These are phyloP conservation scores for Agrypnia vestita DNA, from an alignment of 1,140 invertebrate genomes.

Conservation along the genomic window DNA sequence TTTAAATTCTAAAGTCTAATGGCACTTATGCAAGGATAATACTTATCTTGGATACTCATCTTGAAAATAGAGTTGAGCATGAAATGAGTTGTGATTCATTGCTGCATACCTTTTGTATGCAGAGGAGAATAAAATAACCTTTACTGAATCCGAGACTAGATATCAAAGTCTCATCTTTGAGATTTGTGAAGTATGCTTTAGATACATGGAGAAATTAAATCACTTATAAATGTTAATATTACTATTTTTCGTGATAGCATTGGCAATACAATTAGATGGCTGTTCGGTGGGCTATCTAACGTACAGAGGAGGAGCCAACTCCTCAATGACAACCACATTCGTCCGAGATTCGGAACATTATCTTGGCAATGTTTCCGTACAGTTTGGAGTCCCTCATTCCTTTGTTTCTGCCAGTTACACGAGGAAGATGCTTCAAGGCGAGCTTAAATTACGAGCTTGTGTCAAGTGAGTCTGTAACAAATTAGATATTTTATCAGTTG, in stretches of 20 bases:
- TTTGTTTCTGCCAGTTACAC: conserved; percentile 84
- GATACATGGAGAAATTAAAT: neutral
- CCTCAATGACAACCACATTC: conserved; percentile 85
- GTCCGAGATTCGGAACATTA: conserved; percentile 82
- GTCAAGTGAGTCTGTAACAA: conserved; percentile 79
- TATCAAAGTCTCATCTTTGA: neutral
- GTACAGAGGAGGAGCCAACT: conserved; percentile 83
- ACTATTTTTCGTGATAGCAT: conserved; percentile 70
- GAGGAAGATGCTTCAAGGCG: conserved; percentile 84
- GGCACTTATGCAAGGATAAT: too few relatives aligned
- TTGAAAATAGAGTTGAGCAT: too few relatives aligned
- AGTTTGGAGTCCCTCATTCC: conserved; percentile 88
- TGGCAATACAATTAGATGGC: conserved; percentile 89
- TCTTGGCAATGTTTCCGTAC: conserved; percentile 79
- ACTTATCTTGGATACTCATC: too few relatives aligned
- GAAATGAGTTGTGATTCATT: too few relatives aligned
- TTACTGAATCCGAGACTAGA: too few relatives aligned
- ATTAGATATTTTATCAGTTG: too few relatives aligned
- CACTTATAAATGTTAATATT: neutral
- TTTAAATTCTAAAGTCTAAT: too few relatives aligned
- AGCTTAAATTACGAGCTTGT: conserved; percentile 83
- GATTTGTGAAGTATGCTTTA: conserved; percentile 9
- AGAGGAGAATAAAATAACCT: too few relatives aligned
- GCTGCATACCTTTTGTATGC: too few relatives aligned
- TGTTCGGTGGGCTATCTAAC: conserved; percentile 91